These are phyloP conservation scores for Drosophila bifasciata DNA, from an alignment of 1,140 invertebrate species.

Conservation along the genomic window DNA sequence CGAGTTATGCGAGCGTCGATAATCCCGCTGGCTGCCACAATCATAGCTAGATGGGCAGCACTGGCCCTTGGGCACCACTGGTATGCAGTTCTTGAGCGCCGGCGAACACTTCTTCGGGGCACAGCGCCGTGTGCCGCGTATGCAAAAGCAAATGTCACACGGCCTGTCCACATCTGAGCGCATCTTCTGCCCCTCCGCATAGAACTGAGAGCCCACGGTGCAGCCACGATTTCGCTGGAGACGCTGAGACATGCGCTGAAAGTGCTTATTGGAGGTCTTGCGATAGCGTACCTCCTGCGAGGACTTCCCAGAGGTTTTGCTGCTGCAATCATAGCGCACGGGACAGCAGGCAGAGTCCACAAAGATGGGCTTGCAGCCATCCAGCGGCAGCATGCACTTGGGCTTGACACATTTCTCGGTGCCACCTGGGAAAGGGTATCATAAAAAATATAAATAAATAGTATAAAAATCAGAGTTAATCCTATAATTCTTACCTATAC, in stretches of 20 bases:
- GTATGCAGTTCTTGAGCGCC: constrained; percentile 89
- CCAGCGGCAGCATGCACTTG: constrained; percentile 90
- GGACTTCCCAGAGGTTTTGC: constrained; percentile 83
- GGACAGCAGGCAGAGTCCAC: constrained; percentile 92
- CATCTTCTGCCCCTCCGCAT: constrained; percentile 91
- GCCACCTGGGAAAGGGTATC: no score
- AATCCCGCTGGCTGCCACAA: constrained; percentile 87
- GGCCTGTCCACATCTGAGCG: constrained; percentile 86
- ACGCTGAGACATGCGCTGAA: constrained; percentile 74
- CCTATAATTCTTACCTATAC: constrained; percentile 85
- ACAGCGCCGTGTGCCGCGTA: constrained; percentile 89
- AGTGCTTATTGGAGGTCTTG: constrained; percentile 79
- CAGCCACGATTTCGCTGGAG: constrained; percentile 85
- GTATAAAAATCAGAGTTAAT: no score
- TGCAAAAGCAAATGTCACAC: constrained; percentile 93
- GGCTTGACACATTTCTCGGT: constrained; percentile 91
- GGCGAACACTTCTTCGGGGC: constrained; percentile 90
- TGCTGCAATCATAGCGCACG: constrained; percentile 91
- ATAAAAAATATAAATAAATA: neutral
- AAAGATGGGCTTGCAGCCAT: constrained; percentile 89
- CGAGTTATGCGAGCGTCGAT: constrained; percentile 60
- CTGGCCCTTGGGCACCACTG: constrained; percentile 90
- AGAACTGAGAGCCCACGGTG: constrained; percentile 86
- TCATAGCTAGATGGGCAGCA: constrained; percentile 94
- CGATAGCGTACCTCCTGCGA: constrained; percentile 73